These are phyloP conservation scores for Auanema freiburgensis DNA, from an alignment of 2,888 invertebrate species.

Conservation along the genomic window DNA sequence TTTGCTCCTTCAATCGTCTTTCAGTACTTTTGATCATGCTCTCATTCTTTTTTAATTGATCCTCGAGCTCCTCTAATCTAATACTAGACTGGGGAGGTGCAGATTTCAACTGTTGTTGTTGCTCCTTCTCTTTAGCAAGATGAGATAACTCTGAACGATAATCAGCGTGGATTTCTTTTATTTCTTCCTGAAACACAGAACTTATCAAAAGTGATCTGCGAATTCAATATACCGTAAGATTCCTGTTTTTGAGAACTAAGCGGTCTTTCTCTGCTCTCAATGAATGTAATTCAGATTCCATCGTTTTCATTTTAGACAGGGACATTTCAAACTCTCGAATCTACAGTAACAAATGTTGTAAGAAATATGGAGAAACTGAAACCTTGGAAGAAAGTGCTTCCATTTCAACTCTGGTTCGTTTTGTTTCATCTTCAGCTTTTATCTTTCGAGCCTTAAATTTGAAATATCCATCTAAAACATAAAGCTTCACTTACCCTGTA, in stretches of 20 bases:
- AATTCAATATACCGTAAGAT: constrained; percentile 12
- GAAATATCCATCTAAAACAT: too few relatives aligned
- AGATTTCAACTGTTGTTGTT: constrained; percentile 1
- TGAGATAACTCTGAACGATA: constrained; percentile 24
- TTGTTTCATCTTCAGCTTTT: not conserved
- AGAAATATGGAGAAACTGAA: not conserved
- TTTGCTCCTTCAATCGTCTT: constrained; percentile 28
- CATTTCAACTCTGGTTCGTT: not conserved
- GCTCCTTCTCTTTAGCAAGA: constrained; percentile 20
- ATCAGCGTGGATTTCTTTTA: constrained; percentile 17
- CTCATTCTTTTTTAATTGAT: constrained; percentile 6
- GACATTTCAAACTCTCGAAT: constrained; percentile 9
- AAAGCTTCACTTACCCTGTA: constrained; percentile 9
- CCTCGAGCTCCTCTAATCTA: constrained; percentile 9
- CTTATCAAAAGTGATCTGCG: not conserved
- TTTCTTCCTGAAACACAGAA: constrained; percentile 11
- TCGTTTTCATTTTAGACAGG: constrained; percentile 3
- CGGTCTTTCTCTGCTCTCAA: constrained; percentile 17
- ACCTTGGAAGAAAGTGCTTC: not conserved
- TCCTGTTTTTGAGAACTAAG: constrained; percentile 8
- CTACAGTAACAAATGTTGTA: not conserved
- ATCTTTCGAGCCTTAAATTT: not conserved
- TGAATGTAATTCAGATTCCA: constrained; percentile 14
- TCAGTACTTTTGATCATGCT: constrained; percentile 12
- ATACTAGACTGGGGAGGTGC: not conserved